Evolutionary conservation across 1,140 invertebrate genomes (phyloP), one percentile per base, ranked within the genome.

Genomic region (Macrotrachela quadricornifera): DNA sequence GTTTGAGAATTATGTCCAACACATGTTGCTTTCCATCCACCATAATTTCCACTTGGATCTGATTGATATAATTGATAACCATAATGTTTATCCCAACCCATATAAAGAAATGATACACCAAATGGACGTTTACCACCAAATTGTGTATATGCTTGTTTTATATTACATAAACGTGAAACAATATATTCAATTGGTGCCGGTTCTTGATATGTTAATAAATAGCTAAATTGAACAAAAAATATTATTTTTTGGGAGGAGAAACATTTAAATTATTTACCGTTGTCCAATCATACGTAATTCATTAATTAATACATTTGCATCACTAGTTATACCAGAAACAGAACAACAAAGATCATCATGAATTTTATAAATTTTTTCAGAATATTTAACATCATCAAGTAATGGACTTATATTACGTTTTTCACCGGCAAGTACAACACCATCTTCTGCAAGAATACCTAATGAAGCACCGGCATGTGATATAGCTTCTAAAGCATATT

Each of bases 401-500:
- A 99, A 75, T 73, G 95, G 96, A 66, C 97, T 96, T 9, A 85
- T 92, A 65, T 94, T 96, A 57, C 90, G 77, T 62, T 85, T 79
- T 72, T 99, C 94, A 10, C 90, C 91, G 40, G 90, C 92, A 39
- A 99, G 72, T 11, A 99, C 74, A 57, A 99, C 91, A 14, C 94
- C 94, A 73, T 99, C 88, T 55, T 80, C 82, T 6, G 91, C 87
- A 51, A 95, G 69, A 61, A 99, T 95, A 14, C 76, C 94, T 4
- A 99, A 74, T 63, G 88, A 96, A 41, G 91, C 96, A 30, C 94
- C 94, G 37, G 94, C 94, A 73, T 97, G 90, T 61, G 87, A 91
- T 63, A 99, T 99, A 57, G 94, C 94, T 75, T 99, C 94, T 88
- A 99, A 97, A 6, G 94, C 94, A 80, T 99, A 99, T 71, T 99